These are phyloP conservation scores for Chondrilla cf. caribensis DNA, from an alignment of 37 sponge, comb jelly and placozoan species.

Conservation along the genomic window DNA sequence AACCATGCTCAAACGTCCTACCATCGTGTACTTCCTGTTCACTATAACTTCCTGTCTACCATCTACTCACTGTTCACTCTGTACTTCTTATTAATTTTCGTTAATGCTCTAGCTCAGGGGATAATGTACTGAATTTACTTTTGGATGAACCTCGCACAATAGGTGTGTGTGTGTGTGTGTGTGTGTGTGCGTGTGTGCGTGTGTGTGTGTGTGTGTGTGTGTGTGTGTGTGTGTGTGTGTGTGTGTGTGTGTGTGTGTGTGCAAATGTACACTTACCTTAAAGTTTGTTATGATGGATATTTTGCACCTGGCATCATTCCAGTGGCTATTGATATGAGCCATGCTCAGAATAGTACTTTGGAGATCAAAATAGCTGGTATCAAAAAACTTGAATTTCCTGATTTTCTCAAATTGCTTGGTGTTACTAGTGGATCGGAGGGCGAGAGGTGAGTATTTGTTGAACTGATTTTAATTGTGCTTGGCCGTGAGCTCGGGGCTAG, in stretches of 20 bases:
- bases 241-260: not conserved
- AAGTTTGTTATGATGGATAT: not conserved
- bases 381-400: not conserved
- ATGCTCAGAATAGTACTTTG: slow-evolving; percentile 55
- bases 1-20: too few species aligned
- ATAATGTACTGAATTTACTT: slow-evolving; percentile 45
- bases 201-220: not conserved
- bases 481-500: too few species aligned
- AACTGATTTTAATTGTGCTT: too few species aligned
- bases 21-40: not conserved
- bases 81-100: too few species aligned
- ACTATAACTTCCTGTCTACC: too few species aligned
- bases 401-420: slow-evolving; percentile 55
- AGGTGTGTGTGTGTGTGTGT: slow-evolving; percentile 3
- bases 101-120: slow-evolving; percentile 39
- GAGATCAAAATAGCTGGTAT: slow-evolving; percentile 69
- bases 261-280: not conserved
- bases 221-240: not conserved
- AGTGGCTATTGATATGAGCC: slow-evolving; percentile 68
- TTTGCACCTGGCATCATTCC: not conserved
- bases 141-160: slow-evolving; percentile 42
- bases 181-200: not conserved
- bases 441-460: slow-evolving; percentile 25
- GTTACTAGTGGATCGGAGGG: not conserved
- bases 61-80: too few species aligned